Conservation (phyloP, 2,797 vertebrate species). For the Cirrhinus mrigala region DNA sequence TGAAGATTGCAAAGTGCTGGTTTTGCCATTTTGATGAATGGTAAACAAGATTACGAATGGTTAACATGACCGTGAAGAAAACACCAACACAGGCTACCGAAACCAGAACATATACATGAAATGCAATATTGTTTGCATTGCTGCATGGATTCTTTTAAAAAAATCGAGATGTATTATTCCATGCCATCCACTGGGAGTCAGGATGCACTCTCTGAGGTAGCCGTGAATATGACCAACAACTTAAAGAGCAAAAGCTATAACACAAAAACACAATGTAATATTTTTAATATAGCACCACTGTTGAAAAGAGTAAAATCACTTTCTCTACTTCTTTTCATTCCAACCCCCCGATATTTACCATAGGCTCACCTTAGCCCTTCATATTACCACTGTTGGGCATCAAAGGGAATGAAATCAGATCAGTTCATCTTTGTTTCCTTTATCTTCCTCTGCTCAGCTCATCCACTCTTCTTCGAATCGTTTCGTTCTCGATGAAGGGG, state of each 20-base stretch:
- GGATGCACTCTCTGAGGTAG: slow-evolving; percentile 84
- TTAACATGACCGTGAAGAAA: slow-evolving; percentile 32
- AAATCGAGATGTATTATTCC: slow-evolving; percentile 35
- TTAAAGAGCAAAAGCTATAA: slow-evolving; percentile 51
- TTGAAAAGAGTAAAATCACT: slow-evolving; percentile 65
- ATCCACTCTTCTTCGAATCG: slow-evolving; percentile 15
- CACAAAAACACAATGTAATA: slow-evolving; percentile 62
- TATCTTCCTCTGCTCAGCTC: slow-evolving; percentile 52
- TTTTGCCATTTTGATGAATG: slow-evolving; percentile 44
- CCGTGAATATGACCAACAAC: slow-evolving; percentile 74
- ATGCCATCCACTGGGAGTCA: slow-evolving; percentile 54
- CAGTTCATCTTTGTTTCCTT: slow-evolving; percentile 60
- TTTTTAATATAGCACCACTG: slow-evolving; percentile 80
- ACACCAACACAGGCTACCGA: slow-evolving; percentile 33
- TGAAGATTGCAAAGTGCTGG: slow-evolving; percentile 59
- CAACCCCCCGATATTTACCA: neutral
- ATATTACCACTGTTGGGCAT: slow-evolving; percentile 8
- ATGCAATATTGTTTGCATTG: neutral
- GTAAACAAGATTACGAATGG: neutral
- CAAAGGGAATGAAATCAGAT: slow-evolving; percentile 53
- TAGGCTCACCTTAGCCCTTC: neutral
- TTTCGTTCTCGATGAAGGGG: slow-evolving; percentile 87
- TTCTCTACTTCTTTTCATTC: slow-evolving; percentile 34
- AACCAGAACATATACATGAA: neutral
- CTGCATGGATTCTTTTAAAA: slow-evolving; percentile 35